Evolutionary conservation across 2,888 invertebrate genomes (phyloP).

Genomic region (Tetrapedia diversipes): DNA sequence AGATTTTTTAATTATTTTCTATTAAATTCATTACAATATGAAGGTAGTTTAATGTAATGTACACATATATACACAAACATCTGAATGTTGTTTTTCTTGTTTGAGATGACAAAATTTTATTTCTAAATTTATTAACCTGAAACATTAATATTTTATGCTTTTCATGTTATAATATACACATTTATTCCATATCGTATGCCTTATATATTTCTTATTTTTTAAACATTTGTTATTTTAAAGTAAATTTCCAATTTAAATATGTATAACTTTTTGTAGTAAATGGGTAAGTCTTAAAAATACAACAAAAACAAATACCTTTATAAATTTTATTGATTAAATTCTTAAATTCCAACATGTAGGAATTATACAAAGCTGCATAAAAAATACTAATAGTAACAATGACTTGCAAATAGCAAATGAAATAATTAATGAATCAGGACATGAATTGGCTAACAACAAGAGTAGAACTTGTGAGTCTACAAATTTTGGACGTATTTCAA

Average conservation of each 20-base stretch:
- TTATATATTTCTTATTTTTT: constrained; percentile 24
- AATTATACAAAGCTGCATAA: constrained; percentile 71
- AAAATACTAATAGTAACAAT: constrained; percentile 59
- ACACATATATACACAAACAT: constrained; percentile 16
- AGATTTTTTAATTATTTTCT: too few species aligned
- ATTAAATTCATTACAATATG: neutral
- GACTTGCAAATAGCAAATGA: constrained; percentile 30
- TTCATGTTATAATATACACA: constrained; percentile 31
- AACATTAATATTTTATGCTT: constrained; percentile 42
- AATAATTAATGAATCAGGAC: constrained; percentile 12
- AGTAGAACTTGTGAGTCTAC: constrained; percentile 36
- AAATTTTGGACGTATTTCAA: constrained; percentile 52
- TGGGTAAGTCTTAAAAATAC: constrained; percentile 83
- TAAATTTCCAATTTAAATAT: constrained; percentile 13
- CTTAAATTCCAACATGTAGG: constrained; percentile 74
- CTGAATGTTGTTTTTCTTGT: constrained; percentile 33
- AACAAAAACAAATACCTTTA: neutral
- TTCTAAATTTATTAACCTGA: constrained; percentile 63
- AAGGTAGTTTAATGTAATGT: constrained; percentile 16
- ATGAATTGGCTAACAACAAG: constrained; percentile 19
- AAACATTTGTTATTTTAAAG: constrained; percentile 9
- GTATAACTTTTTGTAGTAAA: constrained; percentile 76
- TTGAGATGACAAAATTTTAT: constrained; percentile 62
- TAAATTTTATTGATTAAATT: constrained; percentile 77
- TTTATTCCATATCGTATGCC: constrained; percentile 14